Conservation (phyloP, 2,888 invertebrate species). For the Mechanitis mazaeus region DNA sequence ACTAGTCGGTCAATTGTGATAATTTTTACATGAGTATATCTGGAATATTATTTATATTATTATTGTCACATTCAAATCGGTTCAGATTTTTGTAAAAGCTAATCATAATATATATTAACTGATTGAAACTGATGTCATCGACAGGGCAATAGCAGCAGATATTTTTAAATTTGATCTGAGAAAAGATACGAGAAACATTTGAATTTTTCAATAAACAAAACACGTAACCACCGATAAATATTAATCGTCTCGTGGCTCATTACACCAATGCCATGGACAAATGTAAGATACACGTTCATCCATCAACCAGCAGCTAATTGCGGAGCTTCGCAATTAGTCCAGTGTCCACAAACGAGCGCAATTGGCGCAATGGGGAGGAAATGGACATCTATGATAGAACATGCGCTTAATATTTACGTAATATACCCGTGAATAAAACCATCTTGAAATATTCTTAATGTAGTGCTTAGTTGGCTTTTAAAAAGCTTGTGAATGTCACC, state of each 20-base stretch:
- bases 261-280: conserved; percentile 30
- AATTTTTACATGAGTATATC: too few species aligned
- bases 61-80: too few species aligned
- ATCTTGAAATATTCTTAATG: too few species aligned
- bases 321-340: conserved; percentile 62
- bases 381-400: conserved; percentile 54
- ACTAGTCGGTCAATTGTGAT: too few species aligned
- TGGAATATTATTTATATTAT: too few species aligned
- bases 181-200: neutral
- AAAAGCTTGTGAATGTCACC: conserved; percentile 15
- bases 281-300: conserved; percentile 47
- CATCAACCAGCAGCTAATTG: conserved; percentile 58
- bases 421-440: neutral
- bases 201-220: conserved; percentile 5
- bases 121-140: too few species aligned
- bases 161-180: neutral
- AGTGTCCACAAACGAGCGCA: conserved; percentile 66
- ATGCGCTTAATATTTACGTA: conserved; percentile 20
- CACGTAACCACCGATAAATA: conserved; percentile 8
- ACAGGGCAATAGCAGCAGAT: too few species aligned
- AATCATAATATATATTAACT: too few species aligned
- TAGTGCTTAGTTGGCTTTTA: neutral
- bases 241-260: conserved; percentile 23
- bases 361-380: conserved; percentile 73
- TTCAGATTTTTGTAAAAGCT: too few species aligned